These are phyloP conservation scores for Nephrotoma appendiculata DNA, from an alignment of 2,888 invertebrate genomes.

Conservation along the genomic window DNA sequence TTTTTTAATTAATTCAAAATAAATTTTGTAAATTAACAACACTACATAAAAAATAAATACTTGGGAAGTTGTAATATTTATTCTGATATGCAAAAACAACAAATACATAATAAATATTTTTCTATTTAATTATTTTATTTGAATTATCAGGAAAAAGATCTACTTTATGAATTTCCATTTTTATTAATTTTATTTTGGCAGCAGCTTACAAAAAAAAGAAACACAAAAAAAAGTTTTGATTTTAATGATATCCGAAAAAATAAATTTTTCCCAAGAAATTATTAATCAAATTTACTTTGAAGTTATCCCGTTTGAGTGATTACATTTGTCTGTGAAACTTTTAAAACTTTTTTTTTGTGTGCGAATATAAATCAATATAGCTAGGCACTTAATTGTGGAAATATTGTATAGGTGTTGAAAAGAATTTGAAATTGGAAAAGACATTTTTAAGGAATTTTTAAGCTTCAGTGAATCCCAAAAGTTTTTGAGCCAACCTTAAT, in stretches of 20 bases:
- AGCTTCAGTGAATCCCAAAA: too few species aligned
- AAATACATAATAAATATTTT: background rate
- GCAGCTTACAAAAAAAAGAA: background rate
- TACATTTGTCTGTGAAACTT: background rate
- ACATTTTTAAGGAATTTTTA: too few species aligned
- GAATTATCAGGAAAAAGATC: background rate
- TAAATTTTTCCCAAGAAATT: background rate
- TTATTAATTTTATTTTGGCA: background rate
- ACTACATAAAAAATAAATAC: background rate
- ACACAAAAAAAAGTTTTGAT: background rate
- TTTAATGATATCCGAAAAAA: background rate
- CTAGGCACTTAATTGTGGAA: background rate
- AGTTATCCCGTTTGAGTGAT: background rate
- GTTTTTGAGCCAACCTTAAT: too few species aligned
- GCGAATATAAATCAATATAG: background rate
- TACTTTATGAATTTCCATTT: background rate
- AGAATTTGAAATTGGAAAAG: too few species aligned
- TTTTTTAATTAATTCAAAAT: background rate
- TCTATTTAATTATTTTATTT: background rate
- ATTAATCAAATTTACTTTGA: background rate
- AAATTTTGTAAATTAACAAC: background rate
- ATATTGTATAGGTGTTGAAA: background rate
- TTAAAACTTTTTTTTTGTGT: background rate
- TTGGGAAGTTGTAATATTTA: background rate
- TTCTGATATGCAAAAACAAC: background rate